Conservation (phyloP, 2,888 invertebrate genomes). For the Alsophila aescularia region DNA sequence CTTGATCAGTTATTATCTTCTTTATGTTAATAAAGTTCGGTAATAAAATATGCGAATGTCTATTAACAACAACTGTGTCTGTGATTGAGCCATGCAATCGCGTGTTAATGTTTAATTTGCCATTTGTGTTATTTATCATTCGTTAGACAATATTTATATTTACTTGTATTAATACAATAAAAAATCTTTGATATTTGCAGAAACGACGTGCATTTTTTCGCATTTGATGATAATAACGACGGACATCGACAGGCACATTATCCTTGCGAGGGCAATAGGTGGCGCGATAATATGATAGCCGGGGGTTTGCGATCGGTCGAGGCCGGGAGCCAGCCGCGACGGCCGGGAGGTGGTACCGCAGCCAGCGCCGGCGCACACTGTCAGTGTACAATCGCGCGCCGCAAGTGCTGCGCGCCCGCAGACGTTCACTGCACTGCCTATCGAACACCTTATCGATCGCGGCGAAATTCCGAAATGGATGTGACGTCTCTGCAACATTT, state of each 20-base stretch:
- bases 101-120: slow-evolving; percentile 27
- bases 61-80: slow-evolving; percentile 9
- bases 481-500: slow-evolving; percentile 57
- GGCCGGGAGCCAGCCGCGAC: slow-evolving; percentile 77
- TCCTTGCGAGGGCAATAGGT: slow-evolving; percentile 76
- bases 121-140: slow-evolving; percentile 15
- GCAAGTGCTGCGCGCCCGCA: slow-evolving; percentile 78
- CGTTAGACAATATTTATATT: slow-evolving; percentile 25
- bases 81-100: slow-evolving; percentile 23
- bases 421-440: slow-evolving; percentile 61
- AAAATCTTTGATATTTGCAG: slow-evolving; percentile 22
- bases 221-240: slow-evolving; percentile 60
- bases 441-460: slow-evolving; percentile 68
- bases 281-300: slow-evolving; percentile 67
- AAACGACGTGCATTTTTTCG: slow-evolving; percentile 35
- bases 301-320: slow-evolving; percentile 70
- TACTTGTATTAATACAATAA: slow-evolving; percentile 16
- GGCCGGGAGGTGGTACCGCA: slow-evolving; percentile 68
- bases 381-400: slow-evolving; percentile 80
- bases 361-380: slow-evolving; percentile 58
- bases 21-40: slow-evolving; percentile 4
- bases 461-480: slow-evolving; percentile 64
- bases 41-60: slow-evolving; percentile 9
- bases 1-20: slow-evolving; percentile 2
- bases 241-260: slow-evolving; percentile 70